Base-by-base conservation (phyloP, 2,113 vertebrate species). In the Petrocephalus microphthalmus region DNA sequence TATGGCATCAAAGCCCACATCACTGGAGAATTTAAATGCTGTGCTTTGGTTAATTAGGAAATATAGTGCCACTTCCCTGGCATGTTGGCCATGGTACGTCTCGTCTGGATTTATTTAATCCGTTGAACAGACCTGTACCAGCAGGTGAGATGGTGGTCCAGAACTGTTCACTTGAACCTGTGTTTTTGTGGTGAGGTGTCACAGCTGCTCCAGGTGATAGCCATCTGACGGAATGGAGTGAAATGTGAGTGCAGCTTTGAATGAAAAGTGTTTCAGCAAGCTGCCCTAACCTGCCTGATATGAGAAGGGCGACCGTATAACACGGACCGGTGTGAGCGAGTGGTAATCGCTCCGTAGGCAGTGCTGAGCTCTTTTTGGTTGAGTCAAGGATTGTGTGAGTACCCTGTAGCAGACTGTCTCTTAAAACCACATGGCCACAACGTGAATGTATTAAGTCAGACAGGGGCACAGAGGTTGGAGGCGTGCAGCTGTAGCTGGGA, bases 1-100 rank as follows among this genome's bases (percentile, higher is more conserved):
- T 45, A 85, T 13, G 22, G 51, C 51, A 85, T 85, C 84, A 85
- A 85, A 85, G n/a, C 45, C 51, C 15, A 85, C 52, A 85, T 85
- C 52, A 56, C n/a, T 15, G 49, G 25, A 47, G 81, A 81, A 17
- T 47, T 83, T 49, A 45, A 83, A 83, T 3, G 19, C 17, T 10
- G 7, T 22, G 22, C 81, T 49, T 83, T 22, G 7, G 37, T 56
- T 56, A 85, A 85, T 85, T 53, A 33, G 84, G 29, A 33, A 54
- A 85, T 13, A n/a, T 84, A 29, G 47, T 11, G 49, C 45, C 0
- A n/a, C 82, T 47, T 25, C n/a, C n/a, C 45, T 47, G 22, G 20
- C 82, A 78, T 19, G 13, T 78, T 7, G 57, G 57, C 57, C 19
- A n/a, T 37, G 15, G 33, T 19, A 42, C 19, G 33, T 19, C 33